A percentile compares a stretch with the other conserved stretches of the same genome.
Evolutionary conservation across 2,797 vertebrate species (phyloP).

Genomic region (Mus caroli): DNA sequence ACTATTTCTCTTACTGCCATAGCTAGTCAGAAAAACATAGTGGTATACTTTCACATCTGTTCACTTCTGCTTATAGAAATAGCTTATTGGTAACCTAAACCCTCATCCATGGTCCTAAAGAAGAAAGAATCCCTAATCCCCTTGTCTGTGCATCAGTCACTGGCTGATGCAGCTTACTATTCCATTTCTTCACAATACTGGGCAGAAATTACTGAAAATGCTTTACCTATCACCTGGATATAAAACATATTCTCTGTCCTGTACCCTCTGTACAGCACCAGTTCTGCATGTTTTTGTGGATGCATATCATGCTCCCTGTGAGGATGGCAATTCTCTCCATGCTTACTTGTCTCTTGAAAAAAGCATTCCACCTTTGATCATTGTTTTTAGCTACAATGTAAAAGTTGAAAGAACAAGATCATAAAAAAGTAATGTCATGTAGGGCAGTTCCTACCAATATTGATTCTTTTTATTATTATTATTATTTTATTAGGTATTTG

Average conservation of each 20-base stretch:
- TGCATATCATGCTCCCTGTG: neutral
- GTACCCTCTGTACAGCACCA: neutral
- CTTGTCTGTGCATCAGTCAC: neutral
- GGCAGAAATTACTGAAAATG: neutral
- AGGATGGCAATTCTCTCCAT: neutral
- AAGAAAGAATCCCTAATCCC: neutral
- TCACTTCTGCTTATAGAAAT: conserved; percentile 8
- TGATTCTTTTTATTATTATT: neutral
- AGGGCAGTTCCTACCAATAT: neutral
- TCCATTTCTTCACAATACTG: conserved; percentile 53
- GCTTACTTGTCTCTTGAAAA: neutral
- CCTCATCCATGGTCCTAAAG: neutral
- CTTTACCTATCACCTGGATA: neutral
- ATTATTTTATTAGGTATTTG: too few species aligned
- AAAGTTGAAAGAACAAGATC: neutral
- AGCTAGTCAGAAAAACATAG: neutral
- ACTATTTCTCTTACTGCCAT: neutral
- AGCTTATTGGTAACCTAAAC: neutral
- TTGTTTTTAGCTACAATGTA: neutral
- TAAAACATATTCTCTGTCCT: neutral
- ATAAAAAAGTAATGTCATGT: neutral
- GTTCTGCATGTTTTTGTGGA: neutral
- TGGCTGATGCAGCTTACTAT: neutral
- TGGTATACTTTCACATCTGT: neutral
- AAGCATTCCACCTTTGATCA: neutral